These are phyloP conservation scores for Oasisia sp. DNA, from an alignment of 2,888 invertebrate species.

Conservation along the genomic window DNA sequence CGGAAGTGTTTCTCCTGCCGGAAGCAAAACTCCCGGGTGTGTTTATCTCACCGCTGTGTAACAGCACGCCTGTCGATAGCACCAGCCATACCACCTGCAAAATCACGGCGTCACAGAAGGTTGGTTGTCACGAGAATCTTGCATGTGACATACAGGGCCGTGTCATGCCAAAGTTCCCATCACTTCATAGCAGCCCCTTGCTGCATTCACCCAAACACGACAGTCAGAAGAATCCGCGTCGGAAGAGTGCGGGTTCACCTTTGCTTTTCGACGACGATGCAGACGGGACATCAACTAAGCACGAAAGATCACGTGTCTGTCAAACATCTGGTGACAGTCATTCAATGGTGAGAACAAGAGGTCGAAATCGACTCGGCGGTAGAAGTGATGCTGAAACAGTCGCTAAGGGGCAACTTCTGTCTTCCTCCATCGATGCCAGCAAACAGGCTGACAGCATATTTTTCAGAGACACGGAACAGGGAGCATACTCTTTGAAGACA, in stretches of 20 bases:
- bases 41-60: background rate
- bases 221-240: background rate
- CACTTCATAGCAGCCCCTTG: background rate
- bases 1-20: background rate
- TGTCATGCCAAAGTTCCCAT: background rate
- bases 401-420: background rate
- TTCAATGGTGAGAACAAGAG: background rate
- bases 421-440: background rate
- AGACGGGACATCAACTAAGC: background rate
- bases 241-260: background rate
- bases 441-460: constrained; percentile 1
- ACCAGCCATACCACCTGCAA: background rate
- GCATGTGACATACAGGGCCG: background rate
- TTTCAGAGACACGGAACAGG: background rate
- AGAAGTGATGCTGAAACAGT: constrained; percentile 4
- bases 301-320: background rate
- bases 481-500: background rate
- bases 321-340: background rate
- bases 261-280: background rate
- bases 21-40: background rate
- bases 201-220: background rate
- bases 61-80: background rate
- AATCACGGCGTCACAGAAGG: background rate
- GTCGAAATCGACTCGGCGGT: background rate
- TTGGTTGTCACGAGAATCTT: background rate